Evolutionary conservation across 2,888 invertebrate species (phyloP).

Genomic region (Drosophila subquinaria): DNA sequence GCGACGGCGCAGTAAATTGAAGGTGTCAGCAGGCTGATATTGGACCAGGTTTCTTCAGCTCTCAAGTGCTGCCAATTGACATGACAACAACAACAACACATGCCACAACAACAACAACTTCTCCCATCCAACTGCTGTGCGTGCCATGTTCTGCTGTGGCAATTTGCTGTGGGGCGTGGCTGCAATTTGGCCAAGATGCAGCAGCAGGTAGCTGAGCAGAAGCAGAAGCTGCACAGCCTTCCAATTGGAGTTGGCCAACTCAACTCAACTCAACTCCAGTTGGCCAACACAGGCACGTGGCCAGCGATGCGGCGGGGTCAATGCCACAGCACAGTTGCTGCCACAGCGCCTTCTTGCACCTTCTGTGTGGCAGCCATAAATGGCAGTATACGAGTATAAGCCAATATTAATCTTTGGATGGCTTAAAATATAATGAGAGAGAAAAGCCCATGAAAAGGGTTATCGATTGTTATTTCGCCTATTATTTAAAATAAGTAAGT

Average conservation of each 20-base stretch:
- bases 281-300: constrained; percentile 66
- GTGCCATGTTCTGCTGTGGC: constrained; percentile 37
- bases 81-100: constrained; percentile 3
- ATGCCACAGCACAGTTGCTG: constrained; percentile 43
- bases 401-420: constrained; percentile 12
- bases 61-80: constrained; percentile 36
- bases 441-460: background rate
- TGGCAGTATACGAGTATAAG: constrained; percentile 1
- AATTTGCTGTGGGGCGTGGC: constrained; percentile 65
- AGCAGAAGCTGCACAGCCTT: constrained; percentile 45
- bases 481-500: constrained; percentile 15
- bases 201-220: constrained; percentile 44
- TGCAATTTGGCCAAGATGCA: constrained; percentile 65
- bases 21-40: constrained; percentile 75
- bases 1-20: constrained; percentile 47
- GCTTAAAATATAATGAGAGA: constrained; percentile 5
- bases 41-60: constrained; percentile 21
- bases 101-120: background rate
- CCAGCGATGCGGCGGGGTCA: constrained; percentile 52
- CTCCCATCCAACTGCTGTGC: constrained; percentile 53
- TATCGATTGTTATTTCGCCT: constrained; percentile 5
- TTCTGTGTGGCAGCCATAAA: constrained; percentile 12
- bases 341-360: constrained; percentile 2
- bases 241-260: constrained; percentile 48
- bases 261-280: constrained; percentile 14